Evolutionary conservation across 2,888 invertebrate species (phyloP).

Genomic region (Nomada goodeniana): DNA sequence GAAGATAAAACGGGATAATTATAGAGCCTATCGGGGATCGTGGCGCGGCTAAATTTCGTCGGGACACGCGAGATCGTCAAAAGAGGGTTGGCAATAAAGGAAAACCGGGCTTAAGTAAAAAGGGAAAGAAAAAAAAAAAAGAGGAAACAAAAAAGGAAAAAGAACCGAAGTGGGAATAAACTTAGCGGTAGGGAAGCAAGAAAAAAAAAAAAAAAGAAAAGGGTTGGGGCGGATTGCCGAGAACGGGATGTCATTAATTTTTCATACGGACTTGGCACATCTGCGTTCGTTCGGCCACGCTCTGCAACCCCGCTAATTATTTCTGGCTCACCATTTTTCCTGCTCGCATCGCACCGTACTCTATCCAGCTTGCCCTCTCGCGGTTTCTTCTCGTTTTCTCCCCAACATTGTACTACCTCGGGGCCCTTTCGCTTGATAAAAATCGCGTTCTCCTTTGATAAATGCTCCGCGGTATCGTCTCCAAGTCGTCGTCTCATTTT

Average conservation of each 20-base stretch:
- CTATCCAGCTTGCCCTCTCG: slow-evolving; percentile 8
- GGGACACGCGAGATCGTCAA: slow-evolving; percentile 81
- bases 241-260: slow-evolving; percentile 69
- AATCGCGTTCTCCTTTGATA: slow-evolving; percentile 33
- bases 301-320: slow-evolving; percentile 69
- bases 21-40: slow-evolving; percentile 82
- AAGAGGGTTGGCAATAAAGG: slow-evolving; percentile 77
- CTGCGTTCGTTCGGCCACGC: slow-evolving; percentile 66
- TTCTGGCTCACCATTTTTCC: slow-evolving; percentile 66
- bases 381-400: slow-evolving; percentile 4
- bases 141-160: slow-evolving; percentile 3
- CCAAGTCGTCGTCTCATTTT: slow-evolving; percentile 15
- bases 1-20: slow-evolving; percentile 83
- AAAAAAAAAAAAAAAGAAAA: slow-evolving; percentile 19
- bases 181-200: slow-evolving; percentile 45
- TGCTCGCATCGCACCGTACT: slow-evolving; percentile 25
- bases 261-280: slow-evolving; percentile 69
- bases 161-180: slow-evolving; percentile 61
- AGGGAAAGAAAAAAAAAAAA: slow-evolving; percentile 28
- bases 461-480: slow-evolving; percentile 29
- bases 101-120: slow-evolving; percentile 69
- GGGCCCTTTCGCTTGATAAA: background rate
- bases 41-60: slow-evolving; percentile 80
- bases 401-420: background rate
- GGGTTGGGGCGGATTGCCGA: slow-evolving; percentile 34